A percentile compares a stretch with the other conserved stretches of the same genome.
These are phyloP conservation scores for Lymantria dispar DNA, from an alignment of 2,888 invertebrate species.

Conservation along the genomic window DNA sequence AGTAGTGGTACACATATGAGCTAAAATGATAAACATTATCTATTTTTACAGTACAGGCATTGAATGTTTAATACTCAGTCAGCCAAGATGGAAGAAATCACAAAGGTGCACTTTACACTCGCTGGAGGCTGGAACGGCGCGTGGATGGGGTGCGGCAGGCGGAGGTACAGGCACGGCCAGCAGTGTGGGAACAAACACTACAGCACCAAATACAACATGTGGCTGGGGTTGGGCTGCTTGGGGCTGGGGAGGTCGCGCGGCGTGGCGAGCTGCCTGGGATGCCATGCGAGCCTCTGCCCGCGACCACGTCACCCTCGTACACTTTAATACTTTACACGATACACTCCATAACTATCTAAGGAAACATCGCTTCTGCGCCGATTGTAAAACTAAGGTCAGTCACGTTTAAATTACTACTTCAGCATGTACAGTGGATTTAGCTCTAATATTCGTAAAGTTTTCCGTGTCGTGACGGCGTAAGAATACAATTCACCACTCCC, in stretches of 20 bases:
- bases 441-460: no score
- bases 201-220: conserved; percentile 86
- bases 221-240: conserved; percentile 91
- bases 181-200: conserved; percentile 72
- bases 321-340: conserved; percentile 91
- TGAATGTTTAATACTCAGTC: conserved; percentile 89
- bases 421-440: no score
- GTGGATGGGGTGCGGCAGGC: conserved; percentile 85
- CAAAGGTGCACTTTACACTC: conserved; percentile 95
- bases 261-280: conserved; percentile 93
- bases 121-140: conserved; percentile 91
- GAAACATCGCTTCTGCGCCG: conserved; percentile 96
- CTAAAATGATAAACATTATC: no score
- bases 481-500: no score
- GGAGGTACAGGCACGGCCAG: conserved; percentile 14
- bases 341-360: conserved; percentile 94
- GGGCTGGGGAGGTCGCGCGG: conserved; percentile 83
- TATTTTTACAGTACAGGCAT: conserved; percentile 84
- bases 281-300: conserved; percentile 91
- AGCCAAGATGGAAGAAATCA: conserved; percentile 93
- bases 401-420: no score
- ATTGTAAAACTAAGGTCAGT: conserved; percentile 94
- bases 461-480: no score
- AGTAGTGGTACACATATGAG: no score
- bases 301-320: conserved; percentile 93